Evolutionary conservation across 2,797 vertebrate genomes (phyloP).

Genomic region (Micromesistius poutassou): DNA sequence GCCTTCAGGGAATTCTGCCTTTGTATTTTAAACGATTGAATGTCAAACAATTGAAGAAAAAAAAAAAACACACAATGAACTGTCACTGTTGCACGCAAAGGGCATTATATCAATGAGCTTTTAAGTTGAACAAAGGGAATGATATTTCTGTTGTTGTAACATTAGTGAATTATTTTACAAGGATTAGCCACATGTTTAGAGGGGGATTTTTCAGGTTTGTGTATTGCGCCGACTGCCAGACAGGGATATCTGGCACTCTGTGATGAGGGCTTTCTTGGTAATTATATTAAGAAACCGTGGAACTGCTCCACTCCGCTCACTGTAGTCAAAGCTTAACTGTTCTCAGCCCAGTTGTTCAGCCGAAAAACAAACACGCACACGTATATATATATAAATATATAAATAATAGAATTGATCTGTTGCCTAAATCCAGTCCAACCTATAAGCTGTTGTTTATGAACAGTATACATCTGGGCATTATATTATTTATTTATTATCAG

Average conservation of each 20-base stretch:
- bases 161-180: conserved; percentile 71
- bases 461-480: conserved; percentile 71
- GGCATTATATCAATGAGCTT: conserved; percentile 65
- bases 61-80: conserved; percentile 38
- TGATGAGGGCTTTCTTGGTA: conserved; percentile 67
- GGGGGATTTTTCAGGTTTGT: conserved; percentile 43
- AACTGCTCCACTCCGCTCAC: conserved; percentile 29
- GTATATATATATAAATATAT: not conserved
- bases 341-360: conserved; percentile 57
- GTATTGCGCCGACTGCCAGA: conserved; percentile 51
- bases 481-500: conserved; percentile 38
- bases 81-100: conserved; percentile 42
- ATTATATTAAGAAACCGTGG: conserved; percentile 67
- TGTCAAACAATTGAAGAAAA: conserved; percentile 24
- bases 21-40: conserved; percentile 4
- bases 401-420: conserved; percentile 69
- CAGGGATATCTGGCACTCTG: conserved; percentile 64
- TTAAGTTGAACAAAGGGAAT: conserved; percentile 74
- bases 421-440: conserved; percentile 71
- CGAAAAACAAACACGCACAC: conserved; percentile 28
- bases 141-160: conserved; percentile 65
- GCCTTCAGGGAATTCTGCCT: conserved; percentile 41
- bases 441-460: conserved; percentile 65
- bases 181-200: conserved; percentile 64
- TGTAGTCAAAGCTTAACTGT: conserved; percentile 62